Evolutionary conservation across 2,113 vertebrate genomes (phyloP).

Genomic region (Boleophthalmus pectinirostris): DNA sequence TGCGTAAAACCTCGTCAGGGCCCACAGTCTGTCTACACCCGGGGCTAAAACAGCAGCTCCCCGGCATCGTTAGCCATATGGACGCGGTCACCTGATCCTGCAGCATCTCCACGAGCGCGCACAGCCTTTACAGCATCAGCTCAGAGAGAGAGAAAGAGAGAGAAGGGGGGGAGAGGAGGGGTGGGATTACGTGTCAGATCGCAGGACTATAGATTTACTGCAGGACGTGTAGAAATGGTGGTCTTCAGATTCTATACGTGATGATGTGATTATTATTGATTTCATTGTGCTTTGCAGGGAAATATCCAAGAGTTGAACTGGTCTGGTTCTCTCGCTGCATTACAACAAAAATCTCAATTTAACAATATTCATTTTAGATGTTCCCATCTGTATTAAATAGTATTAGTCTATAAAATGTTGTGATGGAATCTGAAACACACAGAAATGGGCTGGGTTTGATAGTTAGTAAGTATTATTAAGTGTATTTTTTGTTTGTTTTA

Average conservation of each 20-base stretch:
- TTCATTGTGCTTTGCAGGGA: too few species aligned
- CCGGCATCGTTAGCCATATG: slow-evolving; percentile 75
- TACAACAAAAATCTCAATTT: too few species aligned
- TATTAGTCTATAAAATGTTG: too few species aligned
- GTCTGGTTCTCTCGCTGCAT: too few species aligned
- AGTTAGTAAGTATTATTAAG: background rate
- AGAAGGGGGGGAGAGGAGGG: too few species aligned
- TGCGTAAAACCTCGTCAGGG: background rate
- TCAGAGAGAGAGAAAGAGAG: slow-evolving; percentile 7
- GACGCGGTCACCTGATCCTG: slow-evolving; percentile 78
- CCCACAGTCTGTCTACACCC: slow-evolving; percentile 9
- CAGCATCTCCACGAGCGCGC: slow-evolving; percentile 66
- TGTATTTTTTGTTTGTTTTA: background rate
- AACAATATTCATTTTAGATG: too few species aligned
- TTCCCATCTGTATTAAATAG: too few species aligned
- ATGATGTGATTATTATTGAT: too few species aligned
- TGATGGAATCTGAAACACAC: too few species aligned
- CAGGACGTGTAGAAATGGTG: slow-evolving; percentile 15
- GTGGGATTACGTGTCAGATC: slow-evolving; percentile 24
- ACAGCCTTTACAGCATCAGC: slow-evolving; percentile 63
- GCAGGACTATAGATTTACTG: background rate
- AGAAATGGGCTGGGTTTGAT: too few species aligned
- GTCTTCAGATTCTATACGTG: too few species aligned
- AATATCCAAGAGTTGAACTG: too few species aligned
- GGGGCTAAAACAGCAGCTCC: slow-evolving; percentile 60